phyloP scores from a whole-genome alignment of 2,888 invertebrate genomes.

The Tiphia femorata region DNA sequence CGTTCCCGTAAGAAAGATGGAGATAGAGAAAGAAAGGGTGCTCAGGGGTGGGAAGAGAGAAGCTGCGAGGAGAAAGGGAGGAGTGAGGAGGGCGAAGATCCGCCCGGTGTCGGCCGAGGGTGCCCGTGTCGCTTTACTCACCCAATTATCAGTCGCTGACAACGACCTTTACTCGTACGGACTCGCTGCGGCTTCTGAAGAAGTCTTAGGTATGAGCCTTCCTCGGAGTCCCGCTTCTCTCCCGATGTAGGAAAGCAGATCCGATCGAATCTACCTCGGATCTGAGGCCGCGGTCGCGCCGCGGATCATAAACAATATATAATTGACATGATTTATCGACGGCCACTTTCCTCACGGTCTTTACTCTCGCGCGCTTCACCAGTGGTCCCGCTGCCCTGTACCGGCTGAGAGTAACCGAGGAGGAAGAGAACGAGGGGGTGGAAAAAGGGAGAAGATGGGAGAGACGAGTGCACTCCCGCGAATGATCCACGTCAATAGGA shows the following conservation, averaged over 20 bases:
- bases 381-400: conserved; percentile 36
- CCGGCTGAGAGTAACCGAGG: too few relatives aligned
- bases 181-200: conserved; percentile 22
- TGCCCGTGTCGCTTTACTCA: conserved; percentile 61
- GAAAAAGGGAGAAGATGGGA: neutral
- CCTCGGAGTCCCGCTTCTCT: neutral
- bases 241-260: conserved; percentile 1
- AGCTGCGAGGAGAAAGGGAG: neutral
- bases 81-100: conserved; percentile 35
- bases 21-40: conserved; percentile 10
- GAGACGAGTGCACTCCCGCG: neutral
- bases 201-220: conserved; percentile 25
- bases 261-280: neutral
- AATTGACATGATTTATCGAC: conserved; percentile 64
- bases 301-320: conserved; percentile 64
- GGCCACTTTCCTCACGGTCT: neutral
- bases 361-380: conserved; percentile 20
- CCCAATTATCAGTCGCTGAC: conserved; percentile 65
- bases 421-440: too few relatives aligned
- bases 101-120: conserved; percentile 37
- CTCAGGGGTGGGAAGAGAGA: conserved; percentile 11
- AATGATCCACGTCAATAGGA: conserved; percentile 37
- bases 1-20: conserved; percentile 16
- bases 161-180: conserved; percentile 43
- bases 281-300: conserved; percentile 4